Evolutionary conservation across 2,113 vertebrate species (phyloP), one percentile per base, ranked within the genome.

Genomic region (Lophotis ruficrista): DNA sequence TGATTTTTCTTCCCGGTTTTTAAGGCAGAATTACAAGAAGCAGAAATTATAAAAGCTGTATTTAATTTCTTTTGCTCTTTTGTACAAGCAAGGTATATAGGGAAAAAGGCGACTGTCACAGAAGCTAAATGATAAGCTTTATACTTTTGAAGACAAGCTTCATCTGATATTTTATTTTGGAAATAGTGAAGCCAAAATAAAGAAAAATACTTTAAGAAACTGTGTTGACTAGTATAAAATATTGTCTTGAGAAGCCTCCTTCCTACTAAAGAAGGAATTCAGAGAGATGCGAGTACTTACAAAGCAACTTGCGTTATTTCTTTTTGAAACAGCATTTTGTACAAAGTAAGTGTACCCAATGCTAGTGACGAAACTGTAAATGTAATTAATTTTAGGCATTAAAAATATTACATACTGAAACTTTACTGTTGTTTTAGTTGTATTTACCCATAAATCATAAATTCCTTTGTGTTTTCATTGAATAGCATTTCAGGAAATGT

Each of bases 321-420:
- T 96, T 96, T 90, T 93, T 91, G 84, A 96, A 95, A 95, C 64
- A 92, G 10, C 21, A 50, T 96, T 94, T 94, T 78, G 33, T 93
- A 78, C 20, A 10, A 84, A 78, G 70, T 47, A 51, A 14, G 71
- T 92, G 85, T 88, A 66, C 4, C 10, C 23, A 96, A 84, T 71
- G 30, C 53, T 97, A 53, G 27, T 93, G 65, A 92, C 68, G 85
- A 93, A 97, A 85, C 43, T 88, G 71, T 30, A 53, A 47, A 85
- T 94, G 48, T 77, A 76, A 53, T 95, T 96, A 70, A 90, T 93
- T 95, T 95, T 83, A 83, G 56, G 85, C 79, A 60, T 76, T 79
- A 41, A 8, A 73, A 83, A 24, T 93, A 93, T 57, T 83, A 4
- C 47, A 75, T 72, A 64, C 48, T 87, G 95, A 92, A 73, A 18